phyloP scores from a whole-genome alignment of 2,888 invertebrate species.

The Microctonus brassicae region DNA sequence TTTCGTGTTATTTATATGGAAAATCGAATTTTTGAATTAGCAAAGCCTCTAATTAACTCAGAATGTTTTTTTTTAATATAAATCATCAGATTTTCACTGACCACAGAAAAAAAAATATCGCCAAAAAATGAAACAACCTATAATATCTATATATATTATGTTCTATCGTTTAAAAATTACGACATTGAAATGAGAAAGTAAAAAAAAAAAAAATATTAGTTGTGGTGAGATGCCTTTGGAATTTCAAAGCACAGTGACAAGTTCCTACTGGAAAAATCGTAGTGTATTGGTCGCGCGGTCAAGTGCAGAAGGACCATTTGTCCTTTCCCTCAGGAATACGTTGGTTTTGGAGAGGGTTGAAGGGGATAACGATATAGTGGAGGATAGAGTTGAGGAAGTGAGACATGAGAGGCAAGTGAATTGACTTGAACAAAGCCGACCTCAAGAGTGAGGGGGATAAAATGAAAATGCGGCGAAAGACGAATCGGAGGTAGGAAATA shows the following conservation, averaged over 20 bases:
- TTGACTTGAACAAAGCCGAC: conserved; percentile 22
- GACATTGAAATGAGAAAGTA: no score
- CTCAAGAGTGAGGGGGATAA: conserved; percentile 27
- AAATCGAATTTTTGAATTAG: no score
- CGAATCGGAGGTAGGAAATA: neutral
- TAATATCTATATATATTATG: no score
- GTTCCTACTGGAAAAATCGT: neutral
- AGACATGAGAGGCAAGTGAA: neutral
- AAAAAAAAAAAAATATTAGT: neutral
- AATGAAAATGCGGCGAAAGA: conserved; percentile 26
- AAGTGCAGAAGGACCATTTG: neutral
- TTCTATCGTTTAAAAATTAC: no score
- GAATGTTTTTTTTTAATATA: no score
- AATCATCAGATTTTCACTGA: no score
- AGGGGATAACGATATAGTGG: neutral
- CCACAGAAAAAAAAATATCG: no score
- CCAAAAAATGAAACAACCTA: no score
- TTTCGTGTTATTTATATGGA: no score
- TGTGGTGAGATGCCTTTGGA: no score
- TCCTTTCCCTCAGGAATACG: neutral
- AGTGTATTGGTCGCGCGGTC: neutral
- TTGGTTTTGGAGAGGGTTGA: neutral
- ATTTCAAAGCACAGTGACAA: no score
- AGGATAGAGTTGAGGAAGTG: neutral
- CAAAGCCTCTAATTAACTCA: no score